A percentile compares a stretch with the other conserved stretches of the same genome.
These are phyloP conservation scores for Carassius gibelio DNA, from an alignment of 2,113 vertebrate species.

Conservation along the genomic window DNA sequence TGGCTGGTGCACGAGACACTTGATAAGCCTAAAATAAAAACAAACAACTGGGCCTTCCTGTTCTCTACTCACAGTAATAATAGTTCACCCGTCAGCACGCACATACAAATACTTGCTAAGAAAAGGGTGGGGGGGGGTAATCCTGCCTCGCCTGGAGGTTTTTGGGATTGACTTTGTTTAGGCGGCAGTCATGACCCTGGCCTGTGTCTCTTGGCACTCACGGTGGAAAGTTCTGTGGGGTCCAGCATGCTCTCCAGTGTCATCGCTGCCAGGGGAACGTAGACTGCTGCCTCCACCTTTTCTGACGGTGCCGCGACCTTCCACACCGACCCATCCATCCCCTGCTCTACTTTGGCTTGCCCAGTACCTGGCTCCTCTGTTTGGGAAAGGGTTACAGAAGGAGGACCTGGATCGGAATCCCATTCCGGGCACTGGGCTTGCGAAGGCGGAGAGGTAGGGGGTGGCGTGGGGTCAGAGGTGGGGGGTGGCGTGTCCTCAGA, in stretches of 20 bases:
- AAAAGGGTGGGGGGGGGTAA: slow-evolving; percentile 50
- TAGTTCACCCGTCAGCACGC: slow-evolving; percentile 4
- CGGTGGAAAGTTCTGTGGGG: slow-evolving; percentile 96
- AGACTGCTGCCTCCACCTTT: slow-evolving; percentile 60
- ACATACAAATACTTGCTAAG: slow-evolving; percentile 48
- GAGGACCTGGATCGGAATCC: slow-evolving; percentile 58
- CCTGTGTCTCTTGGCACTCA: slow-evolving; percentile 91
- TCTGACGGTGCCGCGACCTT: slow-evolving; percentile 69
- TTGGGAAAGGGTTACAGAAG: slow-evolving; percentile 58
- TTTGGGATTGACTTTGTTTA: slow-evolving; percentile 78
- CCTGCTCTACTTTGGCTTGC: slow-evolving; percentile 66
- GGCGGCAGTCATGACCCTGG: slow-evolving; percentile 64
- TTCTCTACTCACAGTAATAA: neutral
- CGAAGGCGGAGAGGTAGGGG: slow-evolving; percentile 66
- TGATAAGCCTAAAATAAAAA: slow-evolving; percentile 39
- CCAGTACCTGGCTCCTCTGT: slow-evolving; percentile 64
- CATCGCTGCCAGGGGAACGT: slow-evolving; percentile 72
- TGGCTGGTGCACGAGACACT: slow-evolving; percentile 14
- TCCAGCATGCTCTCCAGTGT: slow-evolving; percentile 88
- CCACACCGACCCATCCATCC: slow-evolving; percentile 66
- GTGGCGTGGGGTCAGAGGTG: slow-evolving; percentile 66
- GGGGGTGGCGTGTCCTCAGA: slow-evolving; percentile 69
- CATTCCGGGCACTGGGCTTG: slow-evolving; percentile 37
- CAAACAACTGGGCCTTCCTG: neutral
- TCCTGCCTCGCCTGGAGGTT: slow-evolving; percentile 66